These are phyloP conservation scores for Mystacornis crossleyi DNA, from an alignment of 2,113 vertebrate species.

Conservation along the genomic window DNA sequence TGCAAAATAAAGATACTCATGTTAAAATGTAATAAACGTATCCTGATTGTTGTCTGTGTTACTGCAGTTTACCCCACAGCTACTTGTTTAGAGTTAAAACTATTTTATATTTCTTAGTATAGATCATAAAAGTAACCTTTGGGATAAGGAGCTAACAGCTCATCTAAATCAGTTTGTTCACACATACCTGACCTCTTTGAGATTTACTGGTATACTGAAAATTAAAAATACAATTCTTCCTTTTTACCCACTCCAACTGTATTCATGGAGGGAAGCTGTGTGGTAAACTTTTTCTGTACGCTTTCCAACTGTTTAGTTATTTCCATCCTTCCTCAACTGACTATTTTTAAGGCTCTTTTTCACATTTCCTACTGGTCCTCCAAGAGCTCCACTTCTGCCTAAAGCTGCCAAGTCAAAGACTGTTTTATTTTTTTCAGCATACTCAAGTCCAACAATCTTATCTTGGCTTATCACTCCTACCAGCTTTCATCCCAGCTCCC, in stretches of 20 bases:
- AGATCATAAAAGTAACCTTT: not conserved
- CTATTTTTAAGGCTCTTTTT: conserved; percentile 6
- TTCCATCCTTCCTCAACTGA: not conserved
- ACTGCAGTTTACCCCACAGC: not conserved
- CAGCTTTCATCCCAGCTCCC: conserved; percentile 13
- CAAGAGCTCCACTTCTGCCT: not conserved
- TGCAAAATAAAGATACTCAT: not conserved
- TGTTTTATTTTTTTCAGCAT: not conserved
- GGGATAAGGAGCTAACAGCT: not conserved
- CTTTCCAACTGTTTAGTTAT: not conserved
- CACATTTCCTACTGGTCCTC: not conserved
- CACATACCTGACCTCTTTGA: not conserved
- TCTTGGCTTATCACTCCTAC: conserved; percentile 3
- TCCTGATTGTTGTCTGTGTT: not conserved
- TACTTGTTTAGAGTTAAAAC: not conserved
- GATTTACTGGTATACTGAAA: not conserved
- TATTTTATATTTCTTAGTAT: not conserved
- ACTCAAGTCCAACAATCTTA: conserved; percentile 30
- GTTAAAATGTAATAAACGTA: not conserved
- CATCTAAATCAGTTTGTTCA: not conserved
- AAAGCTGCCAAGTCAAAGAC: conserved; percentile 24
- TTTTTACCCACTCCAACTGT: not conserved
- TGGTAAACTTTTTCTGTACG: not conserved
- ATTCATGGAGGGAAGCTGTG: not conserved
- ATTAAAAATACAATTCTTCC: not conserved